Evolutionary conservation across 1,140 invertebrate genomes (phyloP), one percentile per base, ranked within the genome.

Genomic region (Hyphantria cunea): DNA sequence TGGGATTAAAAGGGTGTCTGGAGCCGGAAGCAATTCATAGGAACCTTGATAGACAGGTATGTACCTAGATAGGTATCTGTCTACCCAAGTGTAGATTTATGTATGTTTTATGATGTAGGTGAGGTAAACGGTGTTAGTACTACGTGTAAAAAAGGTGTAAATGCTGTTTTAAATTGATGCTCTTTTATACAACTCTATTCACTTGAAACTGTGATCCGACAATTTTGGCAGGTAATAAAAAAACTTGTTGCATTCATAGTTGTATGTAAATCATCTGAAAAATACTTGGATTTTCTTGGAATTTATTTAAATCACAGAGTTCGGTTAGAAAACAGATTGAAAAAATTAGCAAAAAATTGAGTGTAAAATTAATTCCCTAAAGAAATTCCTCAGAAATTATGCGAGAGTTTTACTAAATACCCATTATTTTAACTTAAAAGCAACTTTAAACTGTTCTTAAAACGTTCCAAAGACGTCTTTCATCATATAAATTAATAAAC

Each of bases 1-100:
- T 76, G 76, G 84, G 81, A 82, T 84, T 86, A 80, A 86, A 84
- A 81, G 83, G 83, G 83, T 82, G 83, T 86, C 81, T 86, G 83
- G 67, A 67, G 74, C 78, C 78, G 56, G 67, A 64, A 84, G 78
- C 65, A 68, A 61, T 70, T 65, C 64, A 70, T 74, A 60, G 65
- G 72, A 70, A 78, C 70, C 70, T 70, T 59, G 66, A 65, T 75
- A 63, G 55, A 49, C n/a, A 39, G 55, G 12, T 39, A 39, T 44
- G 12, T 39, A 48, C 32, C 37, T 51, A 63, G 68, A 55, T 63
- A 55, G 54, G n/a, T 39, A 58, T 48, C 42, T 56, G 45, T n/a
- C 13, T 13, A 64, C 69, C 64, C 61, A 67, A 71, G 62, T 25
- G 53, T 9, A n/a, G 41, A 44, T 56, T 47, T 45, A 25, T 47